These are phyloP conservation scores for Bruchidius siliquastri DNA, from an alignment of 2,888 invertebrate species.

Conservation along the genomic window DNA sequence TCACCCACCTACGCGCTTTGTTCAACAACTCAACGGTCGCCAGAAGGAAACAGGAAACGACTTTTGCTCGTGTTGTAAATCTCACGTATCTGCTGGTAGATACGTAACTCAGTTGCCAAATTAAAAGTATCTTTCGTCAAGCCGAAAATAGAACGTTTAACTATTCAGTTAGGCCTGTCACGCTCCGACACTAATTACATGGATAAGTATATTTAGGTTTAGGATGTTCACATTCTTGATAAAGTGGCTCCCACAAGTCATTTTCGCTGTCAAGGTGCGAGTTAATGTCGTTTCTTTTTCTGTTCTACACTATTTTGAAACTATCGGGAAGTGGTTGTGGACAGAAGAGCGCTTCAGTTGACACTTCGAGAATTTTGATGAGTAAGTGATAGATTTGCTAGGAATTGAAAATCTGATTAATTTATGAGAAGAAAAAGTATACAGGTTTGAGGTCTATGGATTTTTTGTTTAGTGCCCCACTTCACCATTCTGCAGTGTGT, in stretches of 20 bases:
- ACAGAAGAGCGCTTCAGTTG: too few species aligned
- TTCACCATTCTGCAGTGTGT: too few species aligned
- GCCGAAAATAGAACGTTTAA: constrained; percentile 37
- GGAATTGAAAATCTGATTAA: too few species aligned
- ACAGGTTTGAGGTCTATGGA: too few species aligned
- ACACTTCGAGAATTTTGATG: too few species aligned
- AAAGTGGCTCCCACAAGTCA: constrained; percentile 15
- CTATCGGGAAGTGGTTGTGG: background rate
- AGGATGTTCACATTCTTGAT: constrained; percentile 25
- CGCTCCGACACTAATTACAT: constrained; percentile 39
- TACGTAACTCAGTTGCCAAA: constrained; percentile 34
- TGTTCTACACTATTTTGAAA: background rate
- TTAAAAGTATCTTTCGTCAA: constrained; percentile 39
- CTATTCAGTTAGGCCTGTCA: constrained; percentile 38
- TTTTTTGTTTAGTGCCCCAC: too few species aligned
- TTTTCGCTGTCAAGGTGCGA: background rate
- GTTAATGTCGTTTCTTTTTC: background rate
- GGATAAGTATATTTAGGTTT: constrained; percentile 24
- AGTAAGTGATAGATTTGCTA: too few species aligned
- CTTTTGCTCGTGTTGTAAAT: constrained; percentile 22
- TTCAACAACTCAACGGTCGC: too few species aligned
- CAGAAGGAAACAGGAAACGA: constrained; percentile 26
- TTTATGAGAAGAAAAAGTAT: too few species aligned
- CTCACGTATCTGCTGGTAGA: constrained; percentile 11
- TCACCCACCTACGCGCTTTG: too few species aligned